Evolutionary conservation across 2,113 vertebrate species (phyloP), one percentile per base, ranked within the genome.

Genomic region (Balaenoptera acutorostrata): DNA sequence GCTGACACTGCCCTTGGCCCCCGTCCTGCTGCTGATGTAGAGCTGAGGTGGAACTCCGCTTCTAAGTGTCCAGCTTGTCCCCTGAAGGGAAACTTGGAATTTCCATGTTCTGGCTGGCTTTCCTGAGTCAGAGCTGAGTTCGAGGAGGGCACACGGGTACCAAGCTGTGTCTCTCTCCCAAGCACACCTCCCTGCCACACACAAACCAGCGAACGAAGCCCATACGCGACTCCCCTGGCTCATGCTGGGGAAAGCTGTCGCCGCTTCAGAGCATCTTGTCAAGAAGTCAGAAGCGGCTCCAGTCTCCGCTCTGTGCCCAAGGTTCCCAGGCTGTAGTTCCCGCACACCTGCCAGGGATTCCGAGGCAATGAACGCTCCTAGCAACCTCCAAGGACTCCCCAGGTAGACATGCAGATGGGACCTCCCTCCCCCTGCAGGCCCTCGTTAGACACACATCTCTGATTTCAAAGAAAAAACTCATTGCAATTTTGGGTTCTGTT

Each of bases 391-490:
- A 12, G 33, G 29, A 68, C 39, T 52, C 57, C 85, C 23, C 52
- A 88, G 64, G 21, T 46, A 18, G 75, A 25, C 33, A 13, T 74
- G 64, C 3, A 71, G 25, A 25, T 31, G 13, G 9, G 64, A 41
- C 84, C 46, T 8, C 2, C 39, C 74, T 23, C 49, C 0, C 31
- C n/a, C 5, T 52, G 68, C 27, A 49, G 3, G 15, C 17, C 33
- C 18, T 33, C 64, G 20, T 33, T 5, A 59, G 10, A 80, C 27
- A 69, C 44, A 77, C 8, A 72, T 25, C 49, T 63, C 46, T 66
- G 57, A 75, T 77, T 93, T 85, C 59, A 55, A 66, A 86, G 82
- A 66, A 59, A 86, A 88, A 69, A 15, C 23, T 78, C 10, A 78
- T 10, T 69, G 83, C 23, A 88, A 33, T 68, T n/a, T 49, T 63